Conservation (phyloP, 2,113 vertebrate species). For the Poeciliopsis retropinna region DNA sequence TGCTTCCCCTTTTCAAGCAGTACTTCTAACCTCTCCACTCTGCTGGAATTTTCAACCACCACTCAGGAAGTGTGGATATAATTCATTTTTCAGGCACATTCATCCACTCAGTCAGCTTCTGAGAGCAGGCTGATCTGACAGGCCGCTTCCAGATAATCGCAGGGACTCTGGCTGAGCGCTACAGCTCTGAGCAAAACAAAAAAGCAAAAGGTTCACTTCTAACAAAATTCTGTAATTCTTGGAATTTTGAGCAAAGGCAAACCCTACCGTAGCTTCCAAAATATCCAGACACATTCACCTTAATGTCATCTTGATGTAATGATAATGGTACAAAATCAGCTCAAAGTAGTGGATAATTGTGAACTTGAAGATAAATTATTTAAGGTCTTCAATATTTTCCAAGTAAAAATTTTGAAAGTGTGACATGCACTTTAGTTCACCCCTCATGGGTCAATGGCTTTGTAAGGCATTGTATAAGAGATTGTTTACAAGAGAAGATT, state of each 20-base stretch:
- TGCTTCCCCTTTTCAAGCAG: slow-evolving; percentile 22
- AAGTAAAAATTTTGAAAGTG: not conserved
- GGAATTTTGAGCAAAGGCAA: not conserved
- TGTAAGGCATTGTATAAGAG: not conserved
- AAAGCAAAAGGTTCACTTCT: slow-evolving; percentile 27
- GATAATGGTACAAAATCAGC: not conserved
- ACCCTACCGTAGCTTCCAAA: not conserved
- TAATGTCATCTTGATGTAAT: too few species aligned
- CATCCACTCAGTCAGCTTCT: slow-evolving; percentile 47
- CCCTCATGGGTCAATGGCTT: not conserved
- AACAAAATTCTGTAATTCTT: slow-evolving; percentile 18
- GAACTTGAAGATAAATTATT: not conserved
- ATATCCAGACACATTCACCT: not conserved
- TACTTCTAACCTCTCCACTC: not conserved
- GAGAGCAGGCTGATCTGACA: slow-evolving; percentile 43
- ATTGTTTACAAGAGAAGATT: not conserved
- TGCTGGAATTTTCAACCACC: slow-evolving; percentile 29
- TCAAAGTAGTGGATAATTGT: not conserved
- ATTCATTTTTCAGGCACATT: slow-evolving; percentile 41
- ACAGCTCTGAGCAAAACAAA: slow-evolving; percentile 26
- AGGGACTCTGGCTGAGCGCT: slow-evolving; percentile 38
- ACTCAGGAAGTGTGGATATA: slow-evolving; percentile 31
- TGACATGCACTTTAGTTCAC: not conserved
- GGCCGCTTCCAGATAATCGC: slow-evolving; percentile 48
- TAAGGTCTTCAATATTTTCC: not conserved